Base-by-base conservation (phyloP, 2,888 invertebrate species). In the Megastigmus dorsalis region DNA sequence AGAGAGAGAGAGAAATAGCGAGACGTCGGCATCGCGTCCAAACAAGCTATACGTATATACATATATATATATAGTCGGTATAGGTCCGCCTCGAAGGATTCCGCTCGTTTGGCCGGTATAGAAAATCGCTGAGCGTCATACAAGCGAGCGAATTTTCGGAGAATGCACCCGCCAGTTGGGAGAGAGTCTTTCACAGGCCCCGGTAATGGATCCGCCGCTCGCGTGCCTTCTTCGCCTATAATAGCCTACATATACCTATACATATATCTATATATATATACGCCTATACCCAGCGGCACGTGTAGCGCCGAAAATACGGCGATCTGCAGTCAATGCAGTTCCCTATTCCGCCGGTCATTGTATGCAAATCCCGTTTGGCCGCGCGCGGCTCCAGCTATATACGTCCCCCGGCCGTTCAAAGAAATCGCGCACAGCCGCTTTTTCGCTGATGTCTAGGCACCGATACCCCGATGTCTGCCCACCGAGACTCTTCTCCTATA, bases 261-360 rank as follows among this genome's bases (percentile, higher is more conserved):
- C 1, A 18, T 18, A 36, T 18, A 36, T 20, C 18, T 55, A 36
- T 1, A 7, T 26, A 26, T 26, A 50, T n/a, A 5, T 10, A 10
- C 2, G 26, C n/a, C n/a, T n/a, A n/a, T n/a, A n/a, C n/a, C n/a
- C n/a, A n/a, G n/a, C n/a, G n/a, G n/a, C n/a, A n/a, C n/a, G n/a
- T n/a, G n/a, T n/a, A n/a, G 10, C 54, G 33, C 54, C 28, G n/a
- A n/a, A n/a, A 28, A 15, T 13, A 70, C 69, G 75, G n/a, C 77
- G 77, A 79, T 77, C 60, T 74, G 57, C 73, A 72, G 74, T 78
- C 71, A 74, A 79, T 63, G 38, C 4, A 43, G 77, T 80, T 79
- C n/a, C n/a, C 81, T 83, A 84, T 84, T n/a, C 81, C 81, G 23
- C 78, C 79, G 83, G 84, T 85, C 85, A 86, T 86, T 86, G 86